These are phyloP conservation scores for Rhorus exstirpatorius DNA, from an alignment of 2,888 invertebrate genomes.

Conservation along the genomic window DNA sequence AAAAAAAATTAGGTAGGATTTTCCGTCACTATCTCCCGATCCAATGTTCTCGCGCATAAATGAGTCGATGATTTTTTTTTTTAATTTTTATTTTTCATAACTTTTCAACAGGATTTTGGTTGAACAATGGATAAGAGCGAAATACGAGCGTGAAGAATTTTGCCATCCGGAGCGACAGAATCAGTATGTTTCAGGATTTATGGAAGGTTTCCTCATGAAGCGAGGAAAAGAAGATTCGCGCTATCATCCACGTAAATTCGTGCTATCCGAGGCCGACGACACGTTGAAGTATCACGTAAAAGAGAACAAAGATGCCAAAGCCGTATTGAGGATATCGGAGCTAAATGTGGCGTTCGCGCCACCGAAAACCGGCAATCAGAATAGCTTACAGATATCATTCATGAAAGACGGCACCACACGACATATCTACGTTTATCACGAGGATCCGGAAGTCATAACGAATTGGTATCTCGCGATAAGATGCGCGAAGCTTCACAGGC, in stretches of 20 bases:
- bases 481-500: constrained; percentile 93
- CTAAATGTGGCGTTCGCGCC: constrained; percentile 95
- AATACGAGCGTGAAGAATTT: constrained; percentile 96
- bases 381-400: constrained; percentile 94
- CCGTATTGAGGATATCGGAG: constrained; percentile 92
- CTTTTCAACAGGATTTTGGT: constrained; percentile 90
- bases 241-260: constrained; percentile 94
- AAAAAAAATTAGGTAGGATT: no score
- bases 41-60: no score
- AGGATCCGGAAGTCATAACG: constrained; percentile 94
- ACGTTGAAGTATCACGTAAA: constrained; percentile 92
- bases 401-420: constrained; percentile 94
- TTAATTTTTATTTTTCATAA: no score
- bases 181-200: constrained; percentile 91
- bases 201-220: constrained; percentile 96
- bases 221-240: constrained; percentile 95
- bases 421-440: constrained; percentile 95
- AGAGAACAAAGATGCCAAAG: constrained; percentile 92
- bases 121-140: constrained; percentile 96
- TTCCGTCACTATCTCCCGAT: no score
- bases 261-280: constrained; percentile 93
- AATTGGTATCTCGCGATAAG: constrained; percentile 95
- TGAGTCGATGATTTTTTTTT: constrained; percentile 15
- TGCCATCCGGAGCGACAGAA: constrained; percentile 92
- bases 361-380: constrained; percentile 92